Percentiles rank a stretch among this genome's conserved stretches.
Evolutionary conservation across 2,888 invertebrate genomes (phyloP).

Genomic region (Scotopteryx bipunctaria): DNA sequence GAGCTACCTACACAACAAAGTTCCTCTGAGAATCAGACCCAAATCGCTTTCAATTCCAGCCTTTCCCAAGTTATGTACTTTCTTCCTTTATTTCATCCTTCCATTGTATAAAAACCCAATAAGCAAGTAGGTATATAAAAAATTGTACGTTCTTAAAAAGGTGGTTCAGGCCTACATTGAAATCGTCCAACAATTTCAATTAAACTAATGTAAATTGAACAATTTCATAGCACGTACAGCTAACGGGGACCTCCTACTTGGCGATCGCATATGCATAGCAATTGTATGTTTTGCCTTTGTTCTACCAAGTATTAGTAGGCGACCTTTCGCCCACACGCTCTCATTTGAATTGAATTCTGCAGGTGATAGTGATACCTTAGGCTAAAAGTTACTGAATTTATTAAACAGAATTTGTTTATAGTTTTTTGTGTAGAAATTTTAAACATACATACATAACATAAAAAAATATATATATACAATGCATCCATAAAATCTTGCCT

Average conservation of each 20-base stretch:
- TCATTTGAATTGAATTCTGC: conserved; percentile 17
- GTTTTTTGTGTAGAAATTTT: too few species aligned
- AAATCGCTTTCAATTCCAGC: too few species aligned
- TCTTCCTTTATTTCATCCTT: too few species aligned
- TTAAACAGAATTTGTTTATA: background rate
- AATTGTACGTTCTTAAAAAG: background rate
- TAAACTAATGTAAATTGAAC: background rate
- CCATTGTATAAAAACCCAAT: too few species aligned
- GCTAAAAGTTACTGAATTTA: background rate
- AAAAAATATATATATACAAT: too few species aligned
- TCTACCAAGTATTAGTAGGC: conserved; percentile 9
- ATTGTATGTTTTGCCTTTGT: conserved; percentile 10
- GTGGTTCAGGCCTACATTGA: background rate
- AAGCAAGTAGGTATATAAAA: too few species aligned
- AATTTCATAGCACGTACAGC: conserved; percentile 12
- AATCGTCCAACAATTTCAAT: background rate
- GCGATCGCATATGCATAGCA: conserved; percentile 15
- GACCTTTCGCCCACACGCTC: conserved; percentile 20
- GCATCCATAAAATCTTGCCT: too few species aligned
- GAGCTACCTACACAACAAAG: too few species aligned
- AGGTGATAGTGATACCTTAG: conserved; percentile 8
- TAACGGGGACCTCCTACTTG: conserved; percentile 21
- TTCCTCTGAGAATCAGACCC: too few species aligned
- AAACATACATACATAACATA: too few species aligned
- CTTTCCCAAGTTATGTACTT: too few species aligned